Evolutionary conservation across 2,797 vertebrate species (phyloP), one percentile per base, ranked within the genome.

Genomic region (Todus mexicanus): DNA sequence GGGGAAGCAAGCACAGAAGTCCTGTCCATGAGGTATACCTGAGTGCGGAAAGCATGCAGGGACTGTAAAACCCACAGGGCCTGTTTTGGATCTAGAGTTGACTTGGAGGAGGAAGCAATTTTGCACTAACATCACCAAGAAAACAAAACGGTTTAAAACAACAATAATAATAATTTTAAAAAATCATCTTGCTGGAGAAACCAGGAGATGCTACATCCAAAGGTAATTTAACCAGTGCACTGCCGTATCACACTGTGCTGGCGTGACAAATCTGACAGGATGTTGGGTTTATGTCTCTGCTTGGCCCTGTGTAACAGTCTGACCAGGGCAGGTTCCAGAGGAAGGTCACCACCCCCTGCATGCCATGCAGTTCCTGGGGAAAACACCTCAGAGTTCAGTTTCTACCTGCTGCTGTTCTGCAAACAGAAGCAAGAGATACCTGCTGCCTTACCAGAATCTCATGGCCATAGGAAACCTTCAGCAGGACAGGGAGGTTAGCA

Each of bases 391-490:
- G 76, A 57, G 69, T 45, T 63, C 38, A 48, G 31, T 33, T 65
- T 72, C 77, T 69, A 77, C 75, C 57, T 87, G 61, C 45, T 92
- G 45, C 27, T 73, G 35, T 33, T 78, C 70, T 82, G 64, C 51
- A 78, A 92, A 77, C 29, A 56, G 60, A 84, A 50, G 27, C 11
- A 87, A 90, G 29, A 54, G 59, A 56, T 19, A 72, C 31, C 33
- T 50, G 71, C 64, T 56, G 31, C 53, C 98, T 98, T 97, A 99
- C 99, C 98, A 98, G 96, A 93, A 99, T 98, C 97, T 99, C 98
- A 96, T 98, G 98, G 84, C 99, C 99, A 38, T 98, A 95, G 60
- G 98, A 99, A 85, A 99, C 95, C 97, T 99, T 99, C 93, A 99
- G 97, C 48, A 99, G 95, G n/a, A 99, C 98, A 8, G 98, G 98